A percentile compares a stretch with the other conserved stretches of the same genome.
These are phyloP conservation scores for Euphydryas editha DNA, from an alignment of 2,888 invertebrate species.

Conservation along the genomic window DNA sequence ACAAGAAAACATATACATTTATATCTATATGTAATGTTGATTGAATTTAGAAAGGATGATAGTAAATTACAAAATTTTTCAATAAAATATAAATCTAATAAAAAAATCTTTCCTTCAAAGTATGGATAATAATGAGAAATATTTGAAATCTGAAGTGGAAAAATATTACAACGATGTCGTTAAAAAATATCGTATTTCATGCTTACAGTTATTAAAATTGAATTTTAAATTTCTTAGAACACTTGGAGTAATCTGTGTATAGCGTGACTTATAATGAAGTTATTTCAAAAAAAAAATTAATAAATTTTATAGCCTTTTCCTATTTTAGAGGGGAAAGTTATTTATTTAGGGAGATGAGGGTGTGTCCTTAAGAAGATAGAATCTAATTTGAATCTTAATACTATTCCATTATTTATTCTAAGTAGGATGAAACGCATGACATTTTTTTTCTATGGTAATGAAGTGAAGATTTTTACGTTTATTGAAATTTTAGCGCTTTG, in stretches of 20 bases:
- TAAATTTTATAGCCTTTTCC: slow-evolving; percentile 44
- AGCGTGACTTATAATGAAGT: slow-evolving; percentile 13
- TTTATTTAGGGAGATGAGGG: slow-evolving; percentile 63
- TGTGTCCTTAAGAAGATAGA: slow-evolving; percentile 66
- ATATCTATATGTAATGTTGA: too few relatives aligned
- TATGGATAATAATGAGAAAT: slow-evolving; percentile 13
- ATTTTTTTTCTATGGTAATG: slow-evolving; percentile 57
- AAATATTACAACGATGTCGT: slow-evolving; percentile 20
- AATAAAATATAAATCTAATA: slow-evolving; percentile 10
- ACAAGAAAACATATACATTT: too few relatives aligned
- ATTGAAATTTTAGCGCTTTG: slow-evolving; percentile 55
- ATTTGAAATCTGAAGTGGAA: slow-evolving; percentile 14
- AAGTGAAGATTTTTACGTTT: slow-evolving; percentile 51
- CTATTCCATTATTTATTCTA: slow-evolving; percentile 75
- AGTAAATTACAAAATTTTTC: background rate
- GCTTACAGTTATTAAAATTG: slow-evolving; percentile 13
- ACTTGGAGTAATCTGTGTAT: slow-evolving; percentile 3
- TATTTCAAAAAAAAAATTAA: slow-evolving; percentile 49
- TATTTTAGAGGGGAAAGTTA: slow-evolving; percentile 49
- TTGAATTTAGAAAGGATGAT: background rate
- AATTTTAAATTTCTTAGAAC: slow-evolving; percentile 11
- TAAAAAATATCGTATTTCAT: slow-evolving; percentile 8
- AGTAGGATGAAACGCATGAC: slow-evolving; percentile 67
- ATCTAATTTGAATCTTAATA: slow-evolving; percentile 78
- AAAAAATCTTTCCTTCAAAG: background rate